Base-by-base conservation (phyloP, 2,888 invertebrate species). In the Chrysopilus asiliformis region DNA sequence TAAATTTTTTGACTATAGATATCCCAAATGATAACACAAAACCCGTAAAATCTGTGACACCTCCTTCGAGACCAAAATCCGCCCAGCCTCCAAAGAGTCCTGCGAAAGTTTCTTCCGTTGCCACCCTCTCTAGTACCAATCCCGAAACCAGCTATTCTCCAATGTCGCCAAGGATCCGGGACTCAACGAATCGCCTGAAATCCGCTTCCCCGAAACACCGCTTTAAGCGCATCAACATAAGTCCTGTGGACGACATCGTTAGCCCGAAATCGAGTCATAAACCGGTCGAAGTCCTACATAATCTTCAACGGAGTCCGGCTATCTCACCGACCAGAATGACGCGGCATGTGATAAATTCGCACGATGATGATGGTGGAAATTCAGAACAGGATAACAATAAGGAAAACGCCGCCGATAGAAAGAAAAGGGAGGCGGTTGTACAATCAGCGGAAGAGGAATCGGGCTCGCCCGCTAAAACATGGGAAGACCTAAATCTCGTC, bases 211-310 rank as follows among this genome's bases (percentile, higher is more conserved):
- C 58, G 0, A 49, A 47, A 3, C 53, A 55, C 3, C 55, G 55
- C 0, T 51, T 49, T 25, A 51, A 53, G 22, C 32, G 30, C 14
- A 48, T 52, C n/a, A 57, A 50, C 34, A 49, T 55, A 10, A 60
- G 71, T 52, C 70, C 72, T 4, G 67, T 67, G 13, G 68, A 68
- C 32, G 57, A 58, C 13, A 53, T 52, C 25, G 48, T 60, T 17
- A 67, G 66, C 45, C 68, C 67, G 10, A 56, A 57, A 41, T 53
- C 61, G 2, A 45, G 58, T 5, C 79, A 79, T 46, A 72, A 73
- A 44, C 70, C 74, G 55, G 72, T 79, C 18, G 76, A 79, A 52
- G 71, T 79, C 7, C 58, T 79, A 20, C 77, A 79, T 49, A 79
- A 79, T 50, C 57, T 79, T 32, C 76, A 76, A 43, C 59, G 78